phyloP scores from a whole-genome alignment of 2,888 invertebrate genomes.

The Athalia rosae region DNA sequence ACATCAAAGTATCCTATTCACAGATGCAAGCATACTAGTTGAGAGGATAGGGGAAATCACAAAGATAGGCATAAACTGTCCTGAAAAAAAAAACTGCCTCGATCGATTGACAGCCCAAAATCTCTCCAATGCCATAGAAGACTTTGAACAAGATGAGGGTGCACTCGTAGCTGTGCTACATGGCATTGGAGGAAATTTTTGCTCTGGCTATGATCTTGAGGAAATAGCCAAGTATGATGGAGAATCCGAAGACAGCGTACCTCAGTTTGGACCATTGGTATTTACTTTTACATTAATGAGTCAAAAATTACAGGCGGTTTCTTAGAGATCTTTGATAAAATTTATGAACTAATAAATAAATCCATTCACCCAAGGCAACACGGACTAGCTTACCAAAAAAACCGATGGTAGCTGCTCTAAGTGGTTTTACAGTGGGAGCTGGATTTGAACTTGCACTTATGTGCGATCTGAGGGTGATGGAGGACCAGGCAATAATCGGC shows the following conservation, averaged over 20 bases:
- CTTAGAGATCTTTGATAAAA: neutral
- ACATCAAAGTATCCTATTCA: neutral
- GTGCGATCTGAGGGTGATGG: slow-evolving; percentile 93
- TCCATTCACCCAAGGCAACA: slow-evolving; percentile 75
- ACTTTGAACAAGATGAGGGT: slow-evolving; percentile 86
- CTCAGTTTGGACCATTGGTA: slow-evolving; percentile 67
- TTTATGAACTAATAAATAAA: slow-evolving; percentile 8
- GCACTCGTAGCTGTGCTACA: slow-evolving; percentile 86
- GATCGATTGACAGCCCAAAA: slow-evolving; percentile 81
- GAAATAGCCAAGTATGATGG: slow-evolving; percentile 77
- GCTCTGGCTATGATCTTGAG: slow-evolving; percentile 92
- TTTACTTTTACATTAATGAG: neutral
- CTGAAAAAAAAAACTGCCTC: slow-evolving; percentile 88
- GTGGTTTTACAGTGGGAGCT: slow-evolving; percentile 92
- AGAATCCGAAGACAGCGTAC: slow-evolving; percentile 59
- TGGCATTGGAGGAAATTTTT: slow-evolving; percentile 95
- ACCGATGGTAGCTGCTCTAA: slow-evolving; percentile 92
- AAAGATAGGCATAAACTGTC: slow-evolving; percentile 91
- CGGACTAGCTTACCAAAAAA: slow-evolving; percentile 85
- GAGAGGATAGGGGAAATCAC: slow-evolving; percentile 82
- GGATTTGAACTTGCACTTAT: slow-evolving; percentile 93
- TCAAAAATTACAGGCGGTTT: neutral
- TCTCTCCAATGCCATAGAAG: slow-evolving; percentile 82
- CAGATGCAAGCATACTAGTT: slow-evolving; percentile 73
- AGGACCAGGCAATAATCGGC: slow-evolving; percentile 90